phyloP scores from a whole-genome alignment of 2,113 vertebrate species.

The Otis tarda region DNA sequence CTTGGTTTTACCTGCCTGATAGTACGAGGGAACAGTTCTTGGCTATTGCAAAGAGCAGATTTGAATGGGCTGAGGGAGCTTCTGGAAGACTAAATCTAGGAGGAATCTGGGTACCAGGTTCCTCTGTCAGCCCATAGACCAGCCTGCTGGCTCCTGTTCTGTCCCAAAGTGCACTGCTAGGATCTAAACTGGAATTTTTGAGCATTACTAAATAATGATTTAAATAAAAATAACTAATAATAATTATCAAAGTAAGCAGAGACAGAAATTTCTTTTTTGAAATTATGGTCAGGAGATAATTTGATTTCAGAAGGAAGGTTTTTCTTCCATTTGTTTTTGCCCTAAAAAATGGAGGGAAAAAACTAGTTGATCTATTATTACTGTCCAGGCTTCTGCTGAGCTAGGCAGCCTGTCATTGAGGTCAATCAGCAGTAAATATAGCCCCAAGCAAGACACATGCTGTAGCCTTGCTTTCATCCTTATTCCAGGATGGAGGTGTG shows the following conservation, averaged over 20 bases:
- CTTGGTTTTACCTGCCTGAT: neutral
- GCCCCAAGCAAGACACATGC: neutral
- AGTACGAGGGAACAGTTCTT: neutral
- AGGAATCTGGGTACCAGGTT: neutral
- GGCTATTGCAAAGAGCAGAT: neutral
- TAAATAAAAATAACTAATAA: neutral
- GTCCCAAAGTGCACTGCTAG: neutral
- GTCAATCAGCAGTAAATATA: conserved; percentile 1
- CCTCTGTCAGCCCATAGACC: neutral
- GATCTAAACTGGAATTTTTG: neutral
- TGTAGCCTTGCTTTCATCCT: neutral
- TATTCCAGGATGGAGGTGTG: neutral
- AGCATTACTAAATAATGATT: neutral
- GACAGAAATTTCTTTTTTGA: neutral
- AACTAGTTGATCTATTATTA: neutral
- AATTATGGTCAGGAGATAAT: neutral
- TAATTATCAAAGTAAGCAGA: neutral
- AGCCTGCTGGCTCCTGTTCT: neutral
- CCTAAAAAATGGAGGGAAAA: rapidly evolving
- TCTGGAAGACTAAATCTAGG: neutral
- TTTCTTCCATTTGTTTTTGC: neutral
- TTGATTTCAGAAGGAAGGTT: neutral
- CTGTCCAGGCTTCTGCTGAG: conserved; percentile 21
- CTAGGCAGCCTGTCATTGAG: neutral
- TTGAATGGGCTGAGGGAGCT: neutral